Percentiles rank a stretch among this genome's conserved stretches.
Conservation (phyloP, 2,888 invertebrate genomes). For the Cremastinae sp. region DNA sequence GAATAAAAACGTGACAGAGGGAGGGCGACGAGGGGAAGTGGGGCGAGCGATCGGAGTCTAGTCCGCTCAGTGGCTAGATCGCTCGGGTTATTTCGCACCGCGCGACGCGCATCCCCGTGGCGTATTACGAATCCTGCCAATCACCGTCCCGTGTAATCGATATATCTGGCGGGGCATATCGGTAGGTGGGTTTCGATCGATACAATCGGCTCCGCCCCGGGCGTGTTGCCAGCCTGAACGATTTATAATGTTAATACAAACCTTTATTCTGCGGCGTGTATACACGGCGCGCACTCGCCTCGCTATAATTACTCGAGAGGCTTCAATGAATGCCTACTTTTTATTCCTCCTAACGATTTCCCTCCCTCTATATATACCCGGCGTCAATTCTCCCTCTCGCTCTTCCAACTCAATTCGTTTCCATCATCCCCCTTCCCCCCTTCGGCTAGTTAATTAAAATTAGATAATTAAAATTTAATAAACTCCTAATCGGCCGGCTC, state of each 20-base stretch:
- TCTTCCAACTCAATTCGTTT: no score
- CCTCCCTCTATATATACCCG: neutral
- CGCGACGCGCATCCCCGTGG: slow-evolving; percentile 67
- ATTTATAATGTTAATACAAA: slow-evolving; percentile 79
- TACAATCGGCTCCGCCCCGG: slow-evolving; percentile 79
- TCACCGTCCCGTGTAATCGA: slow-evolving; percentile 77
- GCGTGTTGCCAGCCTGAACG: slow-evolving; percentile 78
- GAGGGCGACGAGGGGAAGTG: no score
- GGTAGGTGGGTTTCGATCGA: slow-evolving; percentile 74
- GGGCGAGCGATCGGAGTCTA: neutral
- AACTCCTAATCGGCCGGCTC: no score
- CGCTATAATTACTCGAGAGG: slow-evolving; percentile 6
- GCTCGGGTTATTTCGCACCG: neutral
- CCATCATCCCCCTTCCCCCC: no score
- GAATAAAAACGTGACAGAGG: no score
- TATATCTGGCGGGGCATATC: slow-evolving; percentile 71
- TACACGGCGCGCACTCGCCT: slow-evolving; percentile 30
- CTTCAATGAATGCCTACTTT: slow-evolving; percentile 21
- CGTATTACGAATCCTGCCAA: slow-evolving; percentile 78
- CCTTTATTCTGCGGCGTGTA: slow-evolving; percentile 64
- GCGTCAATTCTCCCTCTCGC: slow-evolving; percentile 42
- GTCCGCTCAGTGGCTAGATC: neutral
- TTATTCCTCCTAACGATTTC: slow-evolving; percentile 46
- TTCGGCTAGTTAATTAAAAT: no score
- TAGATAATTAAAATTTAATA: no score